Percentiles rank a stretch among this genome's conserved stretches.
Conservation (phyloP, 2,888 invertebrate genomes). For the Acholoe squamosa region DNA sequence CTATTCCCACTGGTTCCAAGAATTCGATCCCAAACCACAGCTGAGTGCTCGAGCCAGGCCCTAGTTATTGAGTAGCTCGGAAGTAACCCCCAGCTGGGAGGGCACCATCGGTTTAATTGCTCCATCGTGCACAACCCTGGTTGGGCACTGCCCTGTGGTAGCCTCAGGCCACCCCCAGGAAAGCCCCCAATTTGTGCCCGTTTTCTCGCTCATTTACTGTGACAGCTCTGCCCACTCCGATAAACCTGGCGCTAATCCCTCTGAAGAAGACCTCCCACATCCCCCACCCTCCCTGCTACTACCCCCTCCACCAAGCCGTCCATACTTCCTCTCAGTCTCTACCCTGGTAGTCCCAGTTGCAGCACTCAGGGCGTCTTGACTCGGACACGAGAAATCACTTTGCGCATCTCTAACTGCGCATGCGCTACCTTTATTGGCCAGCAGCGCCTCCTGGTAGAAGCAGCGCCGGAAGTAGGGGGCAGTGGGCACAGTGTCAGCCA, state of each 20-base stretch:
- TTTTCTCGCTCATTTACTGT: slow-evolving; percentile 19
- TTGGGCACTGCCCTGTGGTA: not conserved
- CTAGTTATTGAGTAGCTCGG: not conserved
- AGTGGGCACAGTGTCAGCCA: not conserved
- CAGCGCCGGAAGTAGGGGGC: not conserved
- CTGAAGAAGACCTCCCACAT: slow-evolving; percentile 1
- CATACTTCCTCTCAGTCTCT: not conserved
- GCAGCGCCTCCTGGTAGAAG: not conserved
- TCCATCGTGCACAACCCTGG: not conserved
- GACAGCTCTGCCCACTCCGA: not conserved
- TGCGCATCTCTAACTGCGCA: slow-evolving; percentile 22
- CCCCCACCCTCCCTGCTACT: not conserved
- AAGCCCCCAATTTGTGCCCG: not conserved
- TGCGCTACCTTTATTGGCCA: not conserved
- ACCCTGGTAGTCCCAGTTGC: not conserved
- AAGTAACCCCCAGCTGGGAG: not conserved
- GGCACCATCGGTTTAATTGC: not conserved
- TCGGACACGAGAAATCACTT: slow-evolving; percentile 38
- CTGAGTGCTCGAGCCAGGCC: too few species aligned
- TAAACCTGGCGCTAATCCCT: slow-evolving; percentile 7
- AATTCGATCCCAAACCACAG: too few species aligned
- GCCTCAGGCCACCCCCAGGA: not conserved
- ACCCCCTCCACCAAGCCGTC: not conserved
- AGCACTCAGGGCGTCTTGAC: not conserved
- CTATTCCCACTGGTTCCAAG: too few species aligned